Percentiles rank a stretch among this genome's conserved stretches.
Conservation (phyloP, 2,888 invertebrate genomes). For the Machimus atricapillus region DNA sequence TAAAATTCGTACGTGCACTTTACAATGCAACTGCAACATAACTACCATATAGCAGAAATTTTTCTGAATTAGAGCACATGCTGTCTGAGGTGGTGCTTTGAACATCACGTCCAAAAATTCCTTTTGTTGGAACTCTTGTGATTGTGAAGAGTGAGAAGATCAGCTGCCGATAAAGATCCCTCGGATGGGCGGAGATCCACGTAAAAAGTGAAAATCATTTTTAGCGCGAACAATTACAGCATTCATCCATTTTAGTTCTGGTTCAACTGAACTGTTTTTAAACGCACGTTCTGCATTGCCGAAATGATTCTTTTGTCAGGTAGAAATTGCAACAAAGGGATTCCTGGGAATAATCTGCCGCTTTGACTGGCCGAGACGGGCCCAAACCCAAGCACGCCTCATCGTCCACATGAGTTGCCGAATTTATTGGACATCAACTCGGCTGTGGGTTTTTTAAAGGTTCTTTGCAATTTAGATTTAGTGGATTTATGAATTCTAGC, state of each 20-base stretch:
- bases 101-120: constrained; percentile 1
- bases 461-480: neutral
- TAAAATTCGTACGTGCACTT: neutral
- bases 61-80: constrained; percentile 9
- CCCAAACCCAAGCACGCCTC: neutral
- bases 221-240: constrained; percentile 5
- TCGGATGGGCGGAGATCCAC: neutral
- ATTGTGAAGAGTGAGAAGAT: neutral
- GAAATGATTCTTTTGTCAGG: constrained; percentile 12
- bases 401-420: constrained; percentile 1
- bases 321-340: neutral
- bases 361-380: neutral
- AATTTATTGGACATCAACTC: neutral
- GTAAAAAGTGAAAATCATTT: constrained; percentile 32
- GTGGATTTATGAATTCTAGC: neutral
- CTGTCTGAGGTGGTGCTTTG: neutral
- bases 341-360: constrained; percentile 6
- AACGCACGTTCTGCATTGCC: neutral
- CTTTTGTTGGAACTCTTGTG: neutral
- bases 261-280: constrained; percentile 13
- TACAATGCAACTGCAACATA: neutral
- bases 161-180: neutral
- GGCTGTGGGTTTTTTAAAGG: neutral
- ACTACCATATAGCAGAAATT: neutral
- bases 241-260: constrained; percentile 25